Conservation (phyloP, 1,140 invertebrate species). For the Nebria ingens region DNA sequence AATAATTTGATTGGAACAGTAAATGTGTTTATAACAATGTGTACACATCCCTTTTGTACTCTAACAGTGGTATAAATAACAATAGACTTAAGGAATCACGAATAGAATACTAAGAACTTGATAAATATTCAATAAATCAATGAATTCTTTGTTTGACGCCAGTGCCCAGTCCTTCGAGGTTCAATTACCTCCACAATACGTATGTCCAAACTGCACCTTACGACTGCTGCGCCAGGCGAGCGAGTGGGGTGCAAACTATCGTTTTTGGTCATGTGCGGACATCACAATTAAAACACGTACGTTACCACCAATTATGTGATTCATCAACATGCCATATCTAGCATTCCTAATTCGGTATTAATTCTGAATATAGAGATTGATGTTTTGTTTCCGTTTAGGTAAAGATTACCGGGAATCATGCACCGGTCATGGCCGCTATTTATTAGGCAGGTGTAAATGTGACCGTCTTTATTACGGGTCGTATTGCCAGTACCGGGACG, state of each 20-base stretch:
- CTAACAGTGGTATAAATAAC: no score
- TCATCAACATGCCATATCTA: not conserved
- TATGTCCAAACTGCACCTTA: constrained; percentile 82
- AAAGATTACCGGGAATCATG: constrained; percentile 72
- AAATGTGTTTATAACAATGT: no score
- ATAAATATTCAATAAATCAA: no score
- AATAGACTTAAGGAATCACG: no score
- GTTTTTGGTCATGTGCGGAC: constrained; percentile 93
- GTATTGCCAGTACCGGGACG: constrained; percentile 75
- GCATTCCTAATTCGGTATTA: not conserved
- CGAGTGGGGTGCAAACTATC: constrained; percentile 76
- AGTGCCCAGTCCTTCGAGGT: constrained; percentile 75
- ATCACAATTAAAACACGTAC: constrained; percentile 66
- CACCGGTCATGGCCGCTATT: constrained; percentile 67
- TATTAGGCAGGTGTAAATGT: constrained; percentile 69
- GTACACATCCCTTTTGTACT: no score
- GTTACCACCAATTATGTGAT: constrained; percentile 15
- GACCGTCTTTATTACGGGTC: constrained; percentile 69
- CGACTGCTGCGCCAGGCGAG: constrained; percentile 76
- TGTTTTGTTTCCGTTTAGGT: constrained; percentile 32
- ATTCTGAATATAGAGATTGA: not conserved
- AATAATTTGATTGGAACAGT: no score
- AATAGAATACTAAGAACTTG: no score
- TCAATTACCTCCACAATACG: constrained; percentile 67
- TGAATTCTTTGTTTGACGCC: no score